These are phyloP conservation scores for Plagodis pulveraria DNA, from an alignment of 2,888 invertebrate species.

Conservation along the genomic window DNA sequence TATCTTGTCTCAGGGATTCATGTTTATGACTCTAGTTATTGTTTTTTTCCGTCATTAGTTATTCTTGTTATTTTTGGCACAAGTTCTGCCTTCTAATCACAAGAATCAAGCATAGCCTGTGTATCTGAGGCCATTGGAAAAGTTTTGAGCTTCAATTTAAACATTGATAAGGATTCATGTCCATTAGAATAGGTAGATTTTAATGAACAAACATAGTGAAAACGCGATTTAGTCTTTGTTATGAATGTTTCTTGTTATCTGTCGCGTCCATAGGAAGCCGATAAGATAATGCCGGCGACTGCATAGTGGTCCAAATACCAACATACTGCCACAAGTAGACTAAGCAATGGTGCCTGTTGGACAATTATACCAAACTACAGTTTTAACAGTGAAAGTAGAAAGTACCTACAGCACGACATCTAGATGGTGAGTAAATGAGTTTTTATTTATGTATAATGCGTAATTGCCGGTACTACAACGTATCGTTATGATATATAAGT, in stretches of 20 bases:
- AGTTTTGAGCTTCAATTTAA: slow-evolving; percentile 61
- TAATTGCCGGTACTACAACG: slow-evolving; percentile 16
- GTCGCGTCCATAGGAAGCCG: slow-evolving; percentile 52
- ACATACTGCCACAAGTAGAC: slow-evolving; percentile 35
- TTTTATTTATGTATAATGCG: slow-evolving; percentile 9
- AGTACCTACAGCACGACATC: slow-evolving; percentile 55
- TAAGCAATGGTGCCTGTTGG: slow-evolving; percentile 53
- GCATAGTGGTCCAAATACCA: slow-evolving; percentile 27
- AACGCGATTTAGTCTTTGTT: slow-evolving; percentile 24
- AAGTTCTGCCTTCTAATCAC: slow-evolving; percentile 62
- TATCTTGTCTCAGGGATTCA: slow-evolving; percentile 61
- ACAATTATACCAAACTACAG: slow-evolving; percentile 50
- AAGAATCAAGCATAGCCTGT: slow-evolving; percentile 51
- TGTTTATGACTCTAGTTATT: slow-evolving; percentile 69
- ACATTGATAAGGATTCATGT: slow-evolving; percentile 61
- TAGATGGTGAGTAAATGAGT: slow-evolving; percentile 54
- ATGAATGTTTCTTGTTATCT: slow-evolving; percentile 42
- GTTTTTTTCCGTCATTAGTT: slow-evolving; percentile 62
- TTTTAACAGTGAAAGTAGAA: slow-evolving; percentile 66
- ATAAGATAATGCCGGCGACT: slow-evolving; percentile 48
- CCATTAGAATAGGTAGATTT: slow-evolving; percentile 48
- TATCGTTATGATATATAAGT: slow-evolving; percentile 14
- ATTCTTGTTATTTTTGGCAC: slow-evolving; percentile 67
- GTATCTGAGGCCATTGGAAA: slow-evolving; percentile 45
- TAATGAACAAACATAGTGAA: slow-evolving; percentile 29